phyloP scores from a whole-genome alignment of 1,140 invertebrate genomes.

The Acromyrmex echinatior region DNA sequence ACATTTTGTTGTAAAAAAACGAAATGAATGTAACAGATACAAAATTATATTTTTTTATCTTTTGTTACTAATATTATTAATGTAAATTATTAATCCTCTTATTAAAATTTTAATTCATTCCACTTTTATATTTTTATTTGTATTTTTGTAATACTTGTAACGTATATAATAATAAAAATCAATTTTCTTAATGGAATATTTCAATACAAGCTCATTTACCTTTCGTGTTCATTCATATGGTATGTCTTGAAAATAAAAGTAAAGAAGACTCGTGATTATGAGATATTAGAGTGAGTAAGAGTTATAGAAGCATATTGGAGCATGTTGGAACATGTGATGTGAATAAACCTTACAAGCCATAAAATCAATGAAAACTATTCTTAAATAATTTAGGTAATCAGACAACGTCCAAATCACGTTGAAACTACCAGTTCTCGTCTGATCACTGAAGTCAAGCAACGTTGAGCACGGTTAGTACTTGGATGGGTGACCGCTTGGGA shows the following conservation, averaged over 20 bases:
- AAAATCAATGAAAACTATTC: too few relatives aligned
- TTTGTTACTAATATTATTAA: neutral
- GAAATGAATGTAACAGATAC: neutral
- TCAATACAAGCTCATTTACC: neutral
- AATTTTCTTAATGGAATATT: neutral
- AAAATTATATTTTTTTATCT: neutral
- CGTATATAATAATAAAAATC: neutral
- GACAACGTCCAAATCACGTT: too few relatives aligned
- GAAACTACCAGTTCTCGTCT: too few relatives aligned
- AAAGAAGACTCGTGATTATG: neutral
- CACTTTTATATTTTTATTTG: too few relatives aligned
- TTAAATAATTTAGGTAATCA: too few relatives aligned
- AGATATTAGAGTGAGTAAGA: too few relatives aligned
- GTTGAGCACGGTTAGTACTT: too few relatives aligned
- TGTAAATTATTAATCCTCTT: neutral
- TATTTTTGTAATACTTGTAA: neutral
- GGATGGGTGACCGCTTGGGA: too few relatives aligned
- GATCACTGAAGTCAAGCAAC: too few relatives aligned
- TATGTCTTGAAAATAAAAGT: slow-evolving; percentile 1
- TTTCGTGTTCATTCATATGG: neutral
- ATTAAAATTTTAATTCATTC: neutral
- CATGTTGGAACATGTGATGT: too few relatives aligned
- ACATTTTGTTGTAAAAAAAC: neutral
- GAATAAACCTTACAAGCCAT: too few relatives aligned
- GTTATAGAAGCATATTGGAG: too few relatives aligned